phyloP scores from a whole-genome alignment of 2,113 vertebrate species.

The Noctilio leporinus region DNA sequence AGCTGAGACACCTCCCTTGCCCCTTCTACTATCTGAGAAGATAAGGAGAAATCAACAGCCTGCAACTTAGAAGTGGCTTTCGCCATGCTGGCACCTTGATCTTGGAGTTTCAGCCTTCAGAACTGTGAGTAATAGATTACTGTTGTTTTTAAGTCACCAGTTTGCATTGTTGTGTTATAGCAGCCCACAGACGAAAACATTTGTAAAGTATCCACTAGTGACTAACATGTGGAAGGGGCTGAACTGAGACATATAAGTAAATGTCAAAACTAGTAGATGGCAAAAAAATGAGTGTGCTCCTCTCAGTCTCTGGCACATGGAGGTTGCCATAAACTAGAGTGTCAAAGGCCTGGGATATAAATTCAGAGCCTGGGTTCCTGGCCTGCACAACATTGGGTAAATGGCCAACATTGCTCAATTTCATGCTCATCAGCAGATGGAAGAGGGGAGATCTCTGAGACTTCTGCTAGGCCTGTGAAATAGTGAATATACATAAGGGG shows the following conservation, averaged over 20 bases:
- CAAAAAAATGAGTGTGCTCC: background rate
- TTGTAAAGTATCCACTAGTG: background rate
- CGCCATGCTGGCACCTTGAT: accelerated
- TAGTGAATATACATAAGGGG: accelerated
- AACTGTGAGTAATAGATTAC: background rate
- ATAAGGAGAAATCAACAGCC: too few relatives aligned
- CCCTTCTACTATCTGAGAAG: background rate
- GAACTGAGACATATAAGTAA: accelerated
- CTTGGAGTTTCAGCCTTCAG: background rate
- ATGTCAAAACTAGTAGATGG: background rate
- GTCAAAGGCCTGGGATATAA: too few relatives aligned
- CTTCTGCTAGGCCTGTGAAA: background rate
- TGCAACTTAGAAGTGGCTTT: background rate
- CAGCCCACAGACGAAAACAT: background rate
- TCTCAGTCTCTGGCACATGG: background rate
- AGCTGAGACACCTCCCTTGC: background rate
- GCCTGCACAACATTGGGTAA: accelerated
- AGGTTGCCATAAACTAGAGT: background rate
- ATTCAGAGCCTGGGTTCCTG: background rate
- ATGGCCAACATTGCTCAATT: background rate
- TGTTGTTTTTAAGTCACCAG: background rate
- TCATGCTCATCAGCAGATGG: too few relatives aligned
- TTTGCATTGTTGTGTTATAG: background rate
- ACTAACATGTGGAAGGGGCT: background rate
- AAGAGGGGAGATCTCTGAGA: background rate